Percentiles rank a stretch among this genome's conserved stretches.
Evolutionary conservation across 1,140 invertebrate species (phyloP).

Genomic region (Nylanderia fulva): DNA sequence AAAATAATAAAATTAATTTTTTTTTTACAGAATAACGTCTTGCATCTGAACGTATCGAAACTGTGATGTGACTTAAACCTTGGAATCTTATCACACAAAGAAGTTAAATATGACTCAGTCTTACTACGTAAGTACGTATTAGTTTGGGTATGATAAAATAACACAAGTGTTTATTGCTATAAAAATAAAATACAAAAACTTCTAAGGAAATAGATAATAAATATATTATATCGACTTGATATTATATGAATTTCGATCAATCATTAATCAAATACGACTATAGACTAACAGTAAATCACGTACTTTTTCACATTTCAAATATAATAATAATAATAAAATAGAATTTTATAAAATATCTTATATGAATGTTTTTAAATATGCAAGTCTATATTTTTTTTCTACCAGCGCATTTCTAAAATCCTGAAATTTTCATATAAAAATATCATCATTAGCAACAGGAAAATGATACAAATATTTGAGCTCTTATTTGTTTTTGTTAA

Average conservation of each 20-base stretch:
- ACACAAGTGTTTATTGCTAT: too few relatives aligned
- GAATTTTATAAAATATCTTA: background rate
- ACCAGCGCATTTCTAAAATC: background rate
- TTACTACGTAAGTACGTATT: too few relatives aligned
- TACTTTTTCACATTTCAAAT: too few relatives aligned
- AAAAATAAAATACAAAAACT: too few relatives aligned
- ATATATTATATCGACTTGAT: too few relatives aligned
- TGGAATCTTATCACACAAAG: constrained; percentile 6
- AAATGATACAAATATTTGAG: background rate
- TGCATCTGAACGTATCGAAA: background rate
- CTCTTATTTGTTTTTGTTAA: constrained; percentile 9
- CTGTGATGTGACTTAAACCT: background rate
- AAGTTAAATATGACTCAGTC: constrained; percentile 1
- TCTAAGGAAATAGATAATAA: too few relatives aligned
- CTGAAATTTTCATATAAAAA: constrained; percentile 9
- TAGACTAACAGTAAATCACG: too few relatives aligned
- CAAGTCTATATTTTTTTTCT: background rate
- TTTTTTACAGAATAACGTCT: background rate
- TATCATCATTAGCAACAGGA: background rate
- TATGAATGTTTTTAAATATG: background rate
- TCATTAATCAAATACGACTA: too few relatives aligned
- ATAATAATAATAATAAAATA: background rate
- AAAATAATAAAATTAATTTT: background rate
- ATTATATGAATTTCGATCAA: too few relatives aligned
- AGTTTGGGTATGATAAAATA: too few relatives aligned